Percentiles rank a stretch among this genome's conserved stretches.
Evolutionary conservation across 2,888 invertebrate species (phyloP).

Genomic region (Unio pictorum): DNA sequence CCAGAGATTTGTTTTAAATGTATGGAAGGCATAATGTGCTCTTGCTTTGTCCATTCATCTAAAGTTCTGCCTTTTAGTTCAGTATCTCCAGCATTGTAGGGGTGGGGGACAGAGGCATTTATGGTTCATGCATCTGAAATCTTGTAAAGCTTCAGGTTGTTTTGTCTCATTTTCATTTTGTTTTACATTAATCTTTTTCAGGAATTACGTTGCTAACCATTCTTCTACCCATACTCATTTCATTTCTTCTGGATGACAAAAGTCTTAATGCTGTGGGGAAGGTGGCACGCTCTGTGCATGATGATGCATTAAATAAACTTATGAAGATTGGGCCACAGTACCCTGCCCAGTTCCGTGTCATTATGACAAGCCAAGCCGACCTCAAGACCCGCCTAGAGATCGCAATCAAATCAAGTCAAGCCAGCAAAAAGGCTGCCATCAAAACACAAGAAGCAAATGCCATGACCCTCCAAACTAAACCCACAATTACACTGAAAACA

Average conservation of each 20-base stretch:
- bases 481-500: conserved; percentile 73
- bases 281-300: conserved; percentile 78
- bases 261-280: conserved; percentile 62
- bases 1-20: too few relatives aligned
- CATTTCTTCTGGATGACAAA: conserved; percentile 81
- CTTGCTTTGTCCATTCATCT: too few relatives aligned
- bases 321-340: conserved; percentile 93
- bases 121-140: not conserved
- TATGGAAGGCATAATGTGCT: too few relatives aligned
- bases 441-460: conserved; percentile 40
- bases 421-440: conserved; percentile 73
- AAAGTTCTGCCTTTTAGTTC: not conserved
- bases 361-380: conserved; percentile 88
- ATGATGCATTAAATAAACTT: conserved; percentile 90
- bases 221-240: conserved; percentile 91
- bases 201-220: conserved; percentile 92
- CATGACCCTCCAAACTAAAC: conserved; percentile 43
- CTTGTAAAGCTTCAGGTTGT: conserved; percentile 7
- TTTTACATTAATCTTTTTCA: conserved; percentile 70
- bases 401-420: conserved; percentile 84
- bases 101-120: not conserved
- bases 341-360: conserved; percentile 92
- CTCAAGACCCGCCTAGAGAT: conserved; percentile 87
- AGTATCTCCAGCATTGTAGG: not conserved
- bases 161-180: conserved; percentile 26